These are phyloP conservation scores for Halesus radiatus DNA, from an alignment of 1,140 invertebrate species.

Conservation along the genomic window DNA sequence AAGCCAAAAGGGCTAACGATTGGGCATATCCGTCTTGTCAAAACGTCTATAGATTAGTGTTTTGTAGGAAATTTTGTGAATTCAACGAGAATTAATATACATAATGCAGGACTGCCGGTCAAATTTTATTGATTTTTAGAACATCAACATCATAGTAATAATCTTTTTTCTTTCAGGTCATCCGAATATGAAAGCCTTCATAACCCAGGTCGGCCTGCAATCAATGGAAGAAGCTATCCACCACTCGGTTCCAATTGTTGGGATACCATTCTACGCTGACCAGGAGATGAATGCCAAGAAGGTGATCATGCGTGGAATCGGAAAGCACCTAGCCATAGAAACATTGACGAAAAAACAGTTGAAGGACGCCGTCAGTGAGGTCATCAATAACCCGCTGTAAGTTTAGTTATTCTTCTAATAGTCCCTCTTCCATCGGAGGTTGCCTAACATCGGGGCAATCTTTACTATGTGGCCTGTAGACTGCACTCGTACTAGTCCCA, in stretches of 20 bases:
- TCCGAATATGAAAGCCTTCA: conserved; percentile 64
- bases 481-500: too few species aligned
- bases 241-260: conserved; percentile 71
- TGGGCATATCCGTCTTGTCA: too few species aligned
- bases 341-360: conserved; percentile 54
- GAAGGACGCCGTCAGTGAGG: conserved; percentile 50
- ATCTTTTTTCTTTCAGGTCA: conserved; percentile 54
- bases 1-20: too few species aligned
- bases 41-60: too few species aligned
- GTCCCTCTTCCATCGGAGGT: too few species aligned
- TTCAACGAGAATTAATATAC: too few species aligned
- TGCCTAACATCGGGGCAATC: too few species aligned
- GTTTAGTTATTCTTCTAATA: background rate
- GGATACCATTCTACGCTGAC: conserved; percentile 63
- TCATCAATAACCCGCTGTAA: conserved; percentile 37
- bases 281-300: conserved; percentile 62
- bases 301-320: conserved; percentile 52
- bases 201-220: conserved; percentile 74
- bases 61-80: too few species aligned
- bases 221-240: conserved; percentile 73
- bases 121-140: too few species aligned
- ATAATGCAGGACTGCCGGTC: too few species aligned
- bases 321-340: conserved; percentile 42
- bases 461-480: too few species aligned
- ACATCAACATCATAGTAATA: too few species aligned